phyloP scores from a whole-genome alignment of 2,113 vertebrate genomes.

The Cyprinodon tularosa region DNA sequence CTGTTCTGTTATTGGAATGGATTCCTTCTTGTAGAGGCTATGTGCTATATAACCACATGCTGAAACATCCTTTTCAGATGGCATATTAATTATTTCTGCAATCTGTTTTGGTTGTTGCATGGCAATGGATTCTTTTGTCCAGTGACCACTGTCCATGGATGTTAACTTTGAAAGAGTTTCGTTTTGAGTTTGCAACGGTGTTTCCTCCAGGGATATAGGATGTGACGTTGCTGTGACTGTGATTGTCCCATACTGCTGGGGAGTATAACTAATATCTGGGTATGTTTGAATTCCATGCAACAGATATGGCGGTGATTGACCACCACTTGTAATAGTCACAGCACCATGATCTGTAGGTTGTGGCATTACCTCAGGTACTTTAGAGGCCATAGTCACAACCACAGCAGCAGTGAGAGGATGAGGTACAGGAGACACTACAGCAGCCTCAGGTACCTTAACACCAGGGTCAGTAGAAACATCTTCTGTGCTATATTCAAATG shows the following conservation, averaged over 20 bases:
- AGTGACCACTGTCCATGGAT: conserved; percentile 14
- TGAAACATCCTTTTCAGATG: conserved; percentile 62
- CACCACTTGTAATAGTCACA: conserved; percentile 22
- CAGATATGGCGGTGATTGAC: conserved; percentile 21
- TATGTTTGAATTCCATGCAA: conserved; percentile 32
- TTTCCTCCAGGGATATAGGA: conserved; percentile 42
- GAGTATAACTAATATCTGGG: conserved; percentile 30
- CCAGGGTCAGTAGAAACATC: conserved; percentile 34
- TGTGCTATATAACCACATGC: conserved; percentile 36
- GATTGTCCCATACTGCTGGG: conserved; percentile 30
- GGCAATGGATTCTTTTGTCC: conserved; percentile 54
- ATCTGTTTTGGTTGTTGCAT: conserved; percentile 50
- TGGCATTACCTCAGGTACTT: conserved; percentile 10
- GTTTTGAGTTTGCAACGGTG: conserved; percentile 40
- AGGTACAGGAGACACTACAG: conserved; percentile 14
- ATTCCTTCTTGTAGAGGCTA: conserved; percentile 45
- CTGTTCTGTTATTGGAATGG: conserved; percentile 45
- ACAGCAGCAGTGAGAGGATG: conserved; percentile 16
- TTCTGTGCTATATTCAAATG: conserved; percentile 35
- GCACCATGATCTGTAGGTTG: conserved; percentile 4
- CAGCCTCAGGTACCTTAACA: conserved; percentile 38
- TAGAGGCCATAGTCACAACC: conserved; percentile 26
- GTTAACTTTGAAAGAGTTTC: conserved; percentile 45
- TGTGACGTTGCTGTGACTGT: conserved; percentile 37
- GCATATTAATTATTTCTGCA: conserved; percentile 50